Conservation (phyloP, 1,140 invertebrate genomes). For the Eufriesea mexicana region DNA sequence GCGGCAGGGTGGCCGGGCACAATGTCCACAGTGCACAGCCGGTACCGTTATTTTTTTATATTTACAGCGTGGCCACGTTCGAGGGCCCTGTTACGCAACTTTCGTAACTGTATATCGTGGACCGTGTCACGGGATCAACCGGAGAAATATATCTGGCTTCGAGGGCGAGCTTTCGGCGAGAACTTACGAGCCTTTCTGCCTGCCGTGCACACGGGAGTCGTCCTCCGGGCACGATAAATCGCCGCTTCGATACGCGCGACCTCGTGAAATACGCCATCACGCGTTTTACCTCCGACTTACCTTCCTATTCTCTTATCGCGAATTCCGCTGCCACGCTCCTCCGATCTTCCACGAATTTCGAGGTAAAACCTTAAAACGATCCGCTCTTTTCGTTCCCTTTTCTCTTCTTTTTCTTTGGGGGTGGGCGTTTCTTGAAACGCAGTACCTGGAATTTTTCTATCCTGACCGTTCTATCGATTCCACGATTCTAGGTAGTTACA, state of each 20-base stretch:
- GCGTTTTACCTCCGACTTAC: neutral
- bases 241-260: slow-evolving; percentile 2
- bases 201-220: neutral
- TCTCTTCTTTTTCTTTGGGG: too few species aligned
- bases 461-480: too few species aligned
- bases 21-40: slow-evolving; percentile 7
- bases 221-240: slow-evolving; percentile 32
- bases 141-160: slow-evolving; percentile 25
- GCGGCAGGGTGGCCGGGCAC: slow-evolving; percentile 15
- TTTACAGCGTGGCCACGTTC: slow-evolving; percentile 21
- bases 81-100: slow-evolving; percentile 39
- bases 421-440: too few species aligned
- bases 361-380: too few species aligned
- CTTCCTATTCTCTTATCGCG: neutral
- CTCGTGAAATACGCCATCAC: slow-evolving; percentile 21
- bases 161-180: slow-evolving; percentile 38
- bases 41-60: slow-evolving; percentile 52
- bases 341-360: too few species aligned
- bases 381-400: too few species aligned
- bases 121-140: slow-evolving; percentile 36
- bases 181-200: slow-evolving; percentile 25
- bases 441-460: too few species aligned
- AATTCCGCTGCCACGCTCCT: too few species aligned
- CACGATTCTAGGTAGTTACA: too few species aligned
- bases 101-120: slow-evolving; percentile 49